Percentiles rank a stretch among this genome's conserved stretches.
Conservation (phyloP, 2,888 invertebrate genomes). For the Heliconius ethilla region DNA sequence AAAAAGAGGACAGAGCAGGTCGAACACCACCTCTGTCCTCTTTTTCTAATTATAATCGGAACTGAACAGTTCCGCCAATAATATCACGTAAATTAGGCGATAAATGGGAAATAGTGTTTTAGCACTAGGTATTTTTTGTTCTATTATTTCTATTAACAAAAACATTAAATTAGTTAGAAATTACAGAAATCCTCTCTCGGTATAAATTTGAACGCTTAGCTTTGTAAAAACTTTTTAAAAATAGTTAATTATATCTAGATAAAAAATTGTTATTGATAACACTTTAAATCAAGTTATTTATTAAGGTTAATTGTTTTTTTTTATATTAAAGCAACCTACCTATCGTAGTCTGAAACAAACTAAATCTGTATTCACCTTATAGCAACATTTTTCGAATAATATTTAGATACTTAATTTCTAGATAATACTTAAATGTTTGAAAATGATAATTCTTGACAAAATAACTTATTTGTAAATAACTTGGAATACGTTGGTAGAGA, state of each 20-base stretch:
- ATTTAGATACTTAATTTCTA: not conserved
- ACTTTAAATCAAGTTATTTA: not conserved
- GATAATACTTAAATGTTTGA: too few relatives aligned
- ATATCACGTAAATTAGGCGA: not conserved
- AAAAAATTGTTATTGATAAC: not conserved
- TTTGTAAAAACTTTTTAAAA: conserved; percentile 9
- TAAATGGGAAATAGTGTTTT: not conserved
- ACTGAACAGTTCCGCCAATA: not conserved
- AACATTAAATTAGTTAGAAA: not conserved
- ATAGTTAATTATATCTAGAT: not conserved
- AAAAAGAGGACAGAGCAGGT: not conserved
- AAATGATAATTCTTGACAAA: too few relatives aligned
- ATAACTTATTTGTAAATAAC: not conserved
- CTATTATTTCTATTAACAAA: not conserved
- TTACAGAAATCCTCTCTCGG: not conserved
- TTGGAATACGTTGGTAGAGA: not conserved
- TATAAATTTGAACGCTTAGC: not conserved
- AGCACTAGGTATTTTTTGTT: not conserved
- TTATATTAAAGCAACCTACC: not conserved
- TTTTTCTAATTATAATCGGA: too few relatives aligned
- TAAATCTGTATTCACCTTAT: not conserved
- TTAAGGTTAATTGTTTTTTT: not conserved
- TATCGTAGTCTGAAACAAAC: not conserved
- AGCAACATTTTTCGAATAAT: not conserved
- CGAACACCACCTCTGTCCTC: not conserved